Evolutionary conservation across 53 echinoderm and acorn worm species (phyloP), one percentile per base, ranked within the genome.

Genomic region (Paracentrotus lividus): DNA sequence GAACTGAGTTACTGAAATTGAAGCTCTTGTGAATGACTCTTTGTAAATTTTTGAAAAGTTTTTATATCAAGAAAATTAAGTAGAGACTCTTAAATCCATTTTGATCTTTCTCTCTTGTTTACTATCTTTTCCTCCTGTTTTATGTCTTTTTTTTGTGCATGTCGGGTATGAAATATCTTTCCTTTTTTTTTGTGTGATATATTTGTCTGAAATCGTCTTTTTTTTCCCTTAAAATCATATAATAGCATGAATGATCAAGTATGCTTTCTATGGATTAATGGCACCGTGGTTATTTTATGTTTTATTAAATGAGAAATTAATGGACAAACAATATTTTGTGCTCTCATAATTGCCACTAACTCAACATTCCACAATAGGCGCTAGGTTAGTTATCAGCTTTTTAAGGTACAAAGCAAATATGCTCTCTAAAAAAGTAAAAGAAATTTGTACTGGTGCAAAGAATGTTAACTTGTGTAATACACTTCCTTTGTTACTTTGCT

Each of bases 1-100:
- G 56, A 56, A 86, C 18, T 54, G 18, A 32, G 86, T 86, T 86
- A 56, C 56, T 86, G 88, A 88, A 88, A 88, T 88, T 88, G 42
- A 88, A 64, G 23, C 5, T 27, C 55, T 86, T 55, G 53, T 56
- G 42, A 42, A 88, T 88, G 44, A 88, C 38, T 88, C 87, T 85
- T 49, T 87, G 88, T 88, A 88, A 58, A 88, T 88, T 58, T 88
- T 88, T 88, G 88, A 88, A 88, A 78, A 88, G 65, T 88, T 88
- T 88, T 88, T 87, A 88, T 88, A 88, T 61, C 9, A 42, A 40
- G 20, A 78, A 78, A 78, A 78, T 44, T 26, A 78, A 78, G 47
- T 18, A 77, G 77, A 77, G 81, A 45, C n/a, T 47, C 26, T 78
- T 44, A 10, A 44, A 78, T 78, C 47, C n/a, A 9, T 78, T 20